phyloP scores from a whole-genome alignment of 2,113 vertebrate species.

The Dromaius novaehollandiae region DNA sequence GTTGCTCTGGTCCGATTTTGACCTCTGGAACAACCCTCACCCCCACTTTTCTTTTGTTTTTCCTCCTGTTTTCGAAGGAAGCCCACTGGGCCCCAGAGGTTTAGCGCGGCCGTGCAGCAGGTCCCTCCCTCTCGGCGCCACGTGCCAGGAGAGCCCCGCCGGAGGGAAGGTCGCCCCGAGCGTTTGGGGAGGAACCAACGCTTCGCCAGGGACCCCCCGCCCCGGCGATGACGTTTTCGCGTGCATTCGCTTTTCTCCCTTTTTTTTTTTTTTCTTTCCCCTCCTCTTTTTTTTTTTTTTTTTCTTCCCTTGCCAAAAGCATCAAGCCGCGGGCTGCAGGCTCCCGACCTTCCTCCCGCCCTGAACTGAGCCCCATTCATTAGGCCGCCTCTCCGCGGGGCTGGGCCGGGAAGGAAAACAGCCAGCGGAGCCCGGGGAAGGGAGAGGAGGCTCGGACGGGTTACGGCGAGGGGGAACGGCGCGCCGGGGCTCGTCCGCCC shows the following conservation, averaged over 20 bases:
- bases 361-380: slow-evolving; percentile 86
- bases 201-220: slow-evolving; percentile 74
- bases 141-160: slow-evolving; percentile 82
- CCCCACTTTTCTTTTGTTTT: not conserved
- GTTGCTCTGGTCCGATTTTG: not conserved
- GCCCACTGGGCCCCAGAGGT: not conserved
- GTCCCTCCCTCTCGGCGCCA: slow-evolving; percentile 38
- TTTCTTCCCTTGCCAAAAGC: slow-evolving; percentile 79
- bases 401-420: slow-evolving; percentile 71
- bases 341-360: slow-evolving; percentile 72
- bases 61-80: not conserved
- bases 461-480: not conserved
- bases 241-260: slow-evolving; percentile 34
- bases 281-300: too few relatives aligned
- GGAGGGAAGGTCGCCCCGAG: slow-evolving; percentile 83
- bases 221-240: slow-evolving; percentile 75
- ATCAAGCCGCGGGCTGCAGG: slow-evolving; percentile 74
- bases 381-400: slow-evolving; percentile 66
- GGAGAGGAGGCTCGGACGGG: slow-evolving; percentile 42
- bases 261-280: too few relatives aligned
- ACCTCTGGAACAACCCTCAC: not conserved
- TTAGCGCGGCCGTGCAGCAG: not conserved
- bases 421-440: slow-evolving; percentile 12
- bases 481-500: not conserved
- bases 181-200: slow-evolving; percentile 80